Percentiles rank a stretch among this genome's conserved stretches.
Evolutionary conservation across 1,140 invertebrate species (phyloP).

Genomic region (Popillia japonica): DNA sequence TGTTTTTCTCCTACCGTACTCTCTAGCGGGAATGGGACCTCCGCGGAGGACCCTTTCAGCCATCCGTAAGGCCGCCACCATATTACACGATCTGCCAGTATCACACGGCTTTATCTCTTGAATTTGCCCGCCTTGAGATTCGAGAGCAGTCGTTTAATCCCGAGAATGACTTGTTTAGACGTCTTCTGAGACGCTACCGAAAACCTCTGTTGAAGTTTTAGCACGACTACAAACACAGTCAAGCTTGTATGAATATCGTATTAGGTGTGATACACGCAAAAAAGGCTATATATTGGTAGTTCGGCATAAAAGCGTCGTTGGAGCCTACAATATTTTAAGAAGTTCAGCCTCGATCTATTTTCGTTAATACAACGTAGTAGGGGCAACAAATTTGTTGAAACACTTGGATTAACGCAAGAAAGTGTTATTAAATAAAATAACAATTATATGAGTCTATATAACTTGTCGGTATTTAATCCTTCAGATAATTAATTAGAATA

Average conservation of each 20-base stretch:
- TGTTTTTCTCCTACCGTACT: conserved; percentile 20
- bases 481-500: no score
- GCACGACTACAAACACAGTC: not conserved
- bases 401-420: no score
- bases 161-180: conserved; percentile 40
- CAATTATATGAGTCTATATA: no score
- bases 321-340: no score
- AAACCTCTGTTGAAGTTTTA: not conserved
- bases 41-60: not conserved
- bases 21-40: not conserved
- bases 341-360: no score
- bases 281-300: not conserved
- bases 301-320: no score
- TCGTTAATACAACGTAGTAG: no score
- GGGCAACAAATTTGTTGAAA: no score
- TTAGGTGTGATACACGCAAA: not conserved
- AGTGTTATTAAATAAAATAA: no score
- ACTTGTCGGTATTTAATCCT: no score
- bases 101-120: conserved; percentile 36
- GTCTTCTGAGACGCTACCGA: conserved; percentile 36
- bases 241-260: not conserved
- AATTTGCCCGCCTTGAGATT: conserved; percentile 38
- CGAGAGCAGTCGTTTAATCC: conserved; percentile 40
- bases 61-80: conserved; percentile 3
- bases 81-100: not conserved